phyloP scores from a whole-genome alignment of 2,113 vertebrate genomes.

The Corvus cornix region DNA sequence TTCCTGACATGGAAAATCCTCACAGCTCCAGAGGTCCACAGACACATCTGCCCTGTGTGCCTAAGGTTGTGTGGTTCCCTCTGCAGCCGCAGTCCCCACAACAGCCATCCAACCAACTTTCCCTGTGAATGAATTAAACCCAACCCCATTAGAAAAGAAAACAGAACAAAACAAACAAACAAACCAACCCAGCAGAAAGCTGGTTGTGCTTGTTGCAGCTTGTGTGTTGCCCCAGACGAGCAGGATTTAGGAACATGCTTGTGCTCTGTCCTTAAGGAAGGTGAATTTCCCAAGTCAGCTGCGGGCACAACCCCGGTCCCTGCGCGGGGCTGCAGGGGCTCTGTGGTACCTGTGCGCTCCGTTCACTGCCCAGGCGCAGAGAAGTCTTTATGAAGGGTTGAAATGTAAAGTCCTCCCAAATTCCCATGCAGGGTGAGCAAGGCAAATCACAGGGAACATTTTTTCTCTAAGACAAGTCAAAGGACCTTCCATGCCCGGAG shows the following conservation, averaged over 20 bases:
- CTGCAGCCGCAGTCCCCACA: neutral
- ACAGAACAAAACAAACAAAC: neutral
- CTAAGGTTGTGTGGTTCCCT: neutral
- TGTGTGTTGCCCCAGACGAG: fast-evolving
- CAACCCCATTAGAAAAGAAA: fast-evolving
- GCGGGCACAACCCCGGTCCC: neutral
- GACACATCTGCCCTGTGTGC: neutral
- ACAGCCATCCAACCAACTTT: neutral
- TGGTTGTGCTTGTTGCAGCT: neutral
- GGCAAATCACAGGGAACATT: neutral
- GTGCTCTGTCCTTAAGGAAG: fast-evolving
- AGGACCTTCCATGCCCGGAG: neutral
- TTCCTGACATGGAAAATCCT: neutral
- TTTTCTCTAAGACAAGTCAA: no score
- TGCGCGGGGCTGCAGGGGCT: neutral
- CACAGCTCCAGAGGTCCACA: neutral
- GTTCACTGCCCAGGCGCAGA: neutral
- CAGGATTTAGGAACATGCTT: neutral
- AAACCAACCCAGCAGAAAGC: neutral
- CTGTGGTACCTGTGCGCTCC: fast-evolving
- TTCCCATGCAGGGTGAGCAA: neutral
- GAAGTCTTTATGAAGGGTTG: no score
- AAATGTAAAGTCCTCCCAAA: neutral
- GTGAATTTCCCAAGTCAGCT: fast-evolving
- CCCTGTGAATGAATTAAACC: neutral